Conservation (phyloP, 2,113 vertebrate species). For the Eretmochelys imbricata region DNA sequence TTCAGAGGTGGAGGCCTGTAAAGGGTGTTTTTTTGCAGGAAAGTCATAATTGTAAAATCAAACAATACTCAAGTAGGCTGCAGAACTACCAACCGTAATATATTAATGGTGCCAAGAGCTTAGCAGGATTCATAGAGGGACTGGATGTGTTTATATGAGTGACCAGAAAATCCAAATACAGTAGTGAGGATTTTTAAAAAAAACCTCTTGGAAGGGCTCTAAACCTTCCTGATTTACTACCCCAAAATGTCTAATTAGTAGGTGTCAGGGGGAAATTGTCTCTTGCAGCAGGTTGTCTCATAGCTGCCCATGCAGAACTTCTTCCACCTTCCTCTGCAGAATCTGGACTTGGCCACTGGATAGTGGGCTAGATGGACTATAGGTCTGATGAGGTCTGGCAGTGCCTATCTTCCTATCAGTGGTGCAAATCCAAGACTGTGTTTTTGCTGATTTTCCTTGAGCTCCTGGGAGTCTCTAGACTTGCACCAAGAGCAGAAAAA, state of each 20-base stretch:
- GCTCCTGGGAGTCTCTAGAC: no score
- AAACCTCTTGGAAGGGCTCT: no score
- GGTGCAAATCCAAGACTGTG: not conserved
- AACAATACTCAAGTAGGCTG: not conserved
- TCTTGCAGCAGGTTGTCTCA: no score
- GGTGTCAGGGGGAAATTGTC: no score
- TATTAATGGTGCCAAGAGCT: not conserved
- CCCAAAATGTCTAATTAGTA: not conserved
- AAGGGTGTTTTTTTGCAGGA: no score
- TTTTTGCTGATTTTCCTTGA: not conserved
- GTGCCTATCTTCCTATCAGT: not conserved
- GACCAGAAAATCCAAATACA: not conserved
- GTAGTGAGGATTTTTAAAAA: not conserved
- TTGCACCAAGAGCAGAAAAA: no score
- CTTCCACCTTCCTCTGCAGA: not conserved
- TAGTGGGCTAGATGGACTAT: not conserved
- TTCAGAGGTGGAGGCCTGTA: no score
- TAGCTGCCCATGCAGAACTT: not conserved
- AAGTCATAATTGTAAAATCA: not conserved
- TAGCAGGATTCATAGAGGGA: not conserved
- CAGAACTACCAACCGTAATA: not conserved
- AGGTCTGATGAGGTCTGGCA: not conserved
- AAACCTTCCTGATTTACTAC: not conserved
- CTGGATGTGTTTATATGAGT: not conserved
- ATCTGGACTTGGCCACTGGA: not conserved